Base-by-base conservation (phyloP, 2,888 invertebrate genomes). In the Parapristionchus giblindavisi region DNA sequence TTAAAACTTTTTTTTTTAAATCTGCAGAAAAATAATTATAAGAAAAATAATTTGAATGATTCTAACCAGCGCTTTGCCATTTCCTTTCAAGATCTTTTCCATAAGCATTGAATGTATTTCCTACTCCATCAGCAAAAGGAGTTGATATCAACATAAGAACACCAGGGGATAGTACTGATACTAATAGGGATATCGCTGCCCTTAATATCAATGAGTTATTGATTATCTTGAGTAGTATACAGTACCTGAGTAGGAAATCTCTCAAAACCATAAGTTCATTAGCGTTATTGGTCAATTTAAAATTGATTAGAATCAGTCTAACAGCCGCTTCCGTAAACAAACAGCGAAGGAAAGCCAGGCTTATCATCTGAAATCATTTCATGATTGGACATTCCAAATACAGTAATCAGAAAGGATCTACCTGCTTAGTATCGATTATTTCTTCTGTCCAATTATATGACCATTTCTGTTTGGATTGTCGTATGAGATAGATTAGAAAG, bases 401-500 rank as follows among this genome's bases (percentile, higher is more conserved):
- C 8, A 17, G 8, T 43, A 43, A 43, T 43, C 11, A 43, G 8
- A 43, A n/a, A n/a, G n/a, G n/a, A n/a, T n/a, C n/a, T n/a, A 79
- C 76, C 75, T 79, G 79, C 56, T 78, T 77, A 8, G 83, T 79
- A 34, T 70, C 77, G 11, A 51, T 63, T 0, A 52, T 73, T 29
- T 77, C 79, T 40, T 83, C 83, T 2, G 80, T 79, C 83, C 83
- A 83, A 75, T 81, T 83, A 63, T 83, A 83, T 43, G 76, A 75
- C 82, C 82, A 82, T 52, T 75, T 68, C 36, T 79, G 82, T 32
- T 78, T 80, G 32, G 78, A 66, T 34, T 76, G 77, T 6, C 81
- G 79, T n/a, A 81, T 66, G 29, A 73, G 66, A n/a, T 71, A 71
- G 70, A 71, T n/a, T 36, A 71, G 56, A 32, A 71, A 71, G 3